Evolutionary conservation across 2,797 vertebrate genomes (phyloP).

Genomic region (Aulostomus chinensis): DNA sequence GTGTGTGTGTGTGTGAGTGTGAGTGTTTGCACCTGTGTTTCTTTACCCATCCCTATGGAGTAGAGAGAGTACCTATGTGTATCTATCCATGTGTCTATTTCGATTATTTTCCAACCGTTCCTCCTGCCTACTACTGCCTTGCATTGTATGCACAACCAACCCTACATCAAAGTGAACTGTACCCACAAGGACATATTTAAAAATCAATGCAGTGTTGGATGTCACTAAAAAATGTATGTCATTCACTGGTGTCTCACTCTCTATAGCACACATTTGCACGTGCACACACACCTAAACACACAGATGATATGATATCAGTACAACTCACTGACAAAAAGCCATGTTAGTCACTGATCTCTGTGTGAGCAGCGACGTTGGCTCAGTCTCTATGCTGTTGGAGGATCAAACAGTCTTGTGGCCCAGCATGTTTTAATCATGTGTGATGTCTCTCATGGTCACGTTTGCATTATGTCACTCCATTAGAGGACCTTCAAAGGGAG

Average conservation of each 20-base stretch:
- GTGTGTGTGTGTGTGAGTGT: background rate
- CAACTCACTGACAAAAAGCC: conserved; percentile 28
- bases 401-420: conserved; percentile 34
- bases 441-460: conserved; percentile 18
- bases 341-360: conserved; percentile 35
- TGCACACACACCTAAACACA: conserved; percentile 31
- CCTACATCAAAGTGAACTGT: conserved; percentile 67
- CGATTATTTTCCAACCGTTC: conserved; percentile 43
- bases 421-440: conserved; percentile 35
- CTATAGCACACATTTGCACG: conserved; percentile 19
- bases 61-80: conserved; percentile 12
- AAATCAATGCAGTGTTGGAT: conserved; percentile 65
- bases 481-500: conserved; percentile 39
- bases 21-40: background rate
- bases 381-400: conserved; percentile 25
- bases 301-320: conserved; percentile 36
- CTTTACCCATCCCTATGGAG: conserved; percentile 11
- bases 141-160: conserved; percentile 58
- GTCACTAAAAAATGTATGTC: conserved; percentile 61
- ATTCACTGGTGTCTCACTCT: conserved; percentile 33
- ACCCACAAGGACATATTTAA: conserved; percentile 65
- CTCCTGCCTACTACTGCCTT: conserved; percentile 31
- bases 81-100: conserved; percentile 30
- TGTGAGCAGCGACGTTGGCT: conserved; percentile 25
- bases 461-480: conserved; percentile 27